Conservation (phyloP, 2,888 invertebrate genomes). For the Lithophane socia region DNA sequence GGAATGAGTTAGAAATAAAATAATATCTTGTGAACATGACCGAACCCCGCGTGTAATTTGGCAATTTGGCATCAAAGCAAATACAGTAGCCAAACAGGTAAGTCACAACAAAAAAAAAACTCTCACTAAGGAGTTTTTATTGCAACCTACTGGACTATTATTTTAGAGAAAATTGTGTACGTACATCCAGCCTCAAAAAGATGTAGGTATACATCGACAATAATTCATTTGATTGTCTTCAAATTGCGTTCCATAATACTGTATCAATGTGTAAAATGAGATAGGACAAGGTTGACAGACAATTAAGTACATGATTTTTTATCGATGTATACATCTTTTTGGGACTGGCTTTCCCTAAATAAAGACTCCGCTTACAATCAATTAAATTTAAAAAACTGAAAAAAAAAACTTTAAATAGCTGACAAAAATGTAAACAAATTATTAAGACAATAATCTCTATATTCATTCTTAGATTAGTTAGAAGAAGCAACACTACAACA, state of each 20-base stretch:
- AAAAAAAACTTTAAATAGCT: neutral
- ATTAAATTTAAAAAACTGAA: no score
- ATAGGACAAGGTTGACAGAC: no score
- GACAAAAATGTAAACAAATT: neutral
- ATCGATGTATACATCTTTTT: no score
- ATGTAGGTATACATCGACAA: neutral
- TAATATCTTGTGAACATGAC: conserved; percentile 13
- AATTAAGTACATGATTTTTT: no score
- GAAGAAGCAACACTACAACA: neutral
- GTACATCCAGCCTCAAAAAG: neutral
- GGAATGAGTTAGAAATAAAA: conserved; percentile 17
- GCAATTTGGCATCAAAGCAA: conserved; percentile 31
- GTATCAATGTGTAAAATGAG: no score
- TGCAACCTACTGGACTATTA: neutral
- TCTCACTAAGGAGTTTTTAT: neutral
- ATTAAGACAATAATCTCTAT: neutral
- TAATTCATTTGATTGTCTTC: neutral
- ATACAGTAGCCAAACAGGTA: neutral
- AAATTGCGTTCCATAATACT: neutral
- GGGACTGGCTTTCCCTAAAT: neutral
- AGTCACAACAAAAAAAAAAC: no score
- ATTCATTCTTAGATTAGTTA: neutral
- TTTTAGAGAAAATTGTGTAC: no score
- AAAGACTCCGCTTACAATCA: neutral
- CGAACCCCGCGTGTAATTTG: conserved; percentile 14